Base-by-base conservation (phyloP, 2,888 invertebrate genomes). In the Aleiodes testaceus region DNA sequence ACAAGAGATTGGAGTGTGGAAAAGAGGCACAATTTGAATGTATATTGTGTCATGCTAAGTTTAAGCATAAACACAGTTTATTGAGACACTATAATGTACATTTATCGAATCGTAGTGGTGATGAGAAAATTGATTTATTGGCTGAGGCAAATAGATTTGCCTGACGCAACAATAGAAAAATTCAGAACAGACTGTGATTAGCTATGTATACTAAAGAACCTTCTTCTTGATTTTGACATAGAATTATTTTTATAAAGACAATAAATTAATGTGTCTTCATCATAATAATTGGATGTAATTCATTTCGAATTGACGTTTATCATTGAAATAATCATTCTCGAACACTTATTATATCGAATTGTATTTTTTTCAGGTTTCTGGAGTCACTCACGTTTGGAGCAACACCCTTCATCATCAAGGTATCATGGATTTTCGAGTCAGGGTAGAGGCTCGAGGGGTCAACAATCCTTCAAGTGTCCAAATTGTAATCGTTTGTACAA, bases 381-480 rank as follows among this genome's bases (percentile, higher is more conserved):
- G 84, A 42, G 16, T 26, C 74, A 59, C 64, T 20, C 42, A 70
- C 63, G 36, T 36, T 36, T 6, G 26, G 68, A 64, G 18, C 20
- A 47, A 61, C 50, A 50, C 55, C 53, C 44, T 64, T 42, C 20
- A 20, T 67, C n/a, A 47, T 45, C 61, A 45, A 66, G 12, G 30
- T 65, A 45, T 20, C 66, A 22, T n/a, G 36, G 36, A 36, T 36
- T 36, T 36, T 36, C 36, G 9, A 36, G 36, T 36, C 36, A 36
- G 9, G 36, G 36, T 36, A 64, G 49, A 42, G 50, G 45, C 45
- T 18, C 30, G 65, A 79, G 81, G 12, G 82, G 81, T 53, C 81
- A 80, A 69, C 77, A 81, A 52, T 79, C 79, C 14, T 91, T 90
- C 88, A 89, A 89, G 81, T 92, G 92, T 82, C 90, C 91, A 64